Base-by-base conservation (phyloP, 1,140 invertebrate genomes). In the Grapholita molesta region DNA sequence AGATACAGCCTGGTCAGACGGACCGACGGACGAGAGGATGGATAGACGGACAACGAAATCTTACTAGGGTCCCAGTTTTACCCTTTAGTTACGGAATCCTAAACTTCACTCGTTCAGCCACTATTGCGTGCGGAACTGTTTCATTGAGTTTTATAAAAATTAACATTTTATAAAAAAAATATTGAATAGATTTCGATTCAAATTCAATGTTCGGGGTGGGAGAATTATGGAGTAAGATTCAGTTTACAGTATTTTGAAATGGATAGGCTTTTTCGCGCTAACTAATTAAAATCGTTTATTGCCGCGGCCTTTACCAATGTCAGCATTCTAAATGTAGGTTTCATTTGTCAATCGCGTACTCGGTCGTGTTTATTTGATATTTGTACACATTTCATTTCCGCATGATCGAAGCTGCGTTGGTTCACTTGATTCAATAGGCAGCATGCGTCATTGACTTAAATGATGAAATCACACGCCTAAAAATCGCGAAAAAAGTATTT, bases 321-420 rank as follows among this genome's bases (percentile, higher is more conserved):
- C 3, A 21, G 21, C 6, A 48, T 48, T 5, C 42, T 21, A 48
- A 48, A 21, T 48, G 0, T 48, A 48, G 18, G 42, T 48, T 21
- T 21, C 42, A 48, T 48, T 48, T 48, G 42, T 48, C 6, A 21
- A 48, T 21, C 38, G 42, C 42, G 15, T 5, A 61, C 18, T 25
- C 55, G n/a, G 55, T 15, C 28, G 15, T n/a, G 21, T 61, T 61
- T 28, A 7, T 30, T 57, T 61, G 25, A 61, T 61, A 61, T 61
- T 61, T 61, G 55, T 61, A 61, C 55, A 61, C 55, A 28, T 61
- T 61, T 61, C 25, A 61, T 30, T 61, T 61, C 25, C 55, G n/a
- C 24, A 28, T 61, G 55, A 61, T 28, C n/a, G 55, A 28, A n/a
- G 1, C 3, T 30, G 15, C 9, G 24, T 11, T 30, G 24, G 12